Base-by-base conservation (phyloP, 2,113 vertebrate genomes). In the Eptatretus burgeri region DNA sequence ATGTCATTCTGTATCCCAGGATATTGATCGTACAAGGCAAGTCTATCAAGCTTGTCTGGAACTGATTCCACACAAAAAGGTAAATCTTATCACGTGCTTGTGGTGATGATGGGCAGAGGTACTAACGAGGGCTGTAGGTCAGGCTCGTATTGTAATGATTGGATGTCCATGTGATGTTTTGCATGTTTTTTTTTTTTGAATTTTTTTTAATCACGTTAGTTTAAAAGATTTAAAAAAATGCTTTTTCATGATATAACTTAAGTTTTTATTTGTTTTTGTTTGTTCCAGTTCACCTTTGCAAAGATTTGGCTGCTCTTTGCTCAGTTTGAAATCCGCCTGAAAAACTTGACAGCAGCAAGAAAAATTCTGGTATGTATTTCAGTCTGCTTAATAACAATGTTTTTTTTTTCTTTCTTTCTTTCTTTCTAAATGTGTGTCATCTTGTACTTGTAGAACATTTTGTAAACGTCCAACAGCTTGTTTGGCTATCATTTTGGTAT, bases 11-110 rank as follows among this genome's bases (percentile, higher is more conserved):
- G 27, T 41, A 41, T 41, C 27, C 27, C 27, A 98, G 91, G 87
- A 98, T 67, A 72, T 80, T 1, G 89, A 95, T 62, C 77, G 79
- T 66, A 98, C 91, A 10, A 79, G 86, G 64, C 86, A 94, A 70
- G 87, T 95, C 11, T 95, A 94, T 67, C 82, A 85, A 74, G 86
- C 87, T 1, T 88, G 83, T 69, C 65, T 98, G 50, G 84, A 95
- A 64, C 79, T 98, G 67, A 79, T 91, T 71, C 89, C 91, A 13
- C 89, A 98, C 71, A 95, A 95, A 73, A 94, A 98, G 85, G 89
- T 89, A 81, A 17, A 16, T 89, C 80, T n/a, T n/a, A 11, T 20
- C 13, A 51, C 65, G 62, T 27, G 64, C 50, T 69, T 63, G 27
- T 65, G 8, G 51, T 51, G 12, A 18, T 66, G 18, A 51, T 52